These are phyloP conservation scores for Euborellia annulipes DNA, from an alignment of 1,140 invertebrate genomes.

Conservation along the genomic window DNA sequence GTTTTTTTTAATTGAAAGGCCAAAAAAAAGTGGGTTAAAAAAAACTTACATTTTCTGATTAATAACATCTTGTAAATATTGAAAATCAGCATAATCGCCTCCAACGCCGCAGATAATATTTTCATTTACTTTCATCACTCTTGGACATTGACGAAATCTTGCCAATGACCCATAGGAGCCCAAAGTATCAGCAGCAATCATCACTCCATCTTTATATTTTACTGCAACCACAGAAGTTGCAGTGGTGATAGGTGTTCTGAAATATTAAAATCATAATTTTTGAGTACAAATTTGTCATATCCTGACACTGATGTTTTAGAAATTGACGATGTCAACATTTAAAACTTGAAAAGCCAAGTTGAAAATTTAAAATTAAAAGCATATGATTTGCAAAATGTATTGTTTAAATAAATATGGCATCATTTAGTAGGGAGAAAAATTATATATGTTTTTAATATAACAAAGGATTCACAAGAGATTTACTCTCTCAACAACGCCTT, in stretches of 20 bases:
- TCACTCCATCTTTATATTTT: constrained; percentile 72
- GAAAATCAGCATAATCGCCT: constrained; percentile 92
- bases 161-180: constrained; percentile 87
- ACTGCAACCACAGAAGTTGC: constrained; percentile 81
- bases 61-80: constrained; percentile 73
- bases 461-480: no score
- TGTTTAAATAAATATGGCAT: not conserved
- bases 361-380: not conserved
- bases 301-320: not conserved
- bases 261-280: constrained; percentile 19
- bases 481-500: no score
- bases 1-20: no score
- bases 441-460: no score
- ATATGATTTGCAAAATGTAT: not conserved
- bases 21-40: no score
- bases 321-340: not conserved
- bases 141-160: constrained; percentile 63
- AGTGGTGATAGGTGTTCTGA: constrained; percentile 67
- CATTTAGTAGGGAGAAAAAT: not conserved
- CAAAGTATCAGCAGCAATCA: constrained; percentile 80
- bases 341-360: not conserved
- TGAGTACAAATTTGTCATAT: constrained; percentile 4
- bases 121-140: constrained; percentile 78
- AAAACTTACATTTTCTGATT: constrained; percentile 87
- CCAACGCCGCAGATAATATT: constrained; percentile 73